Evolutionary conservation across 2,888 invertebrate genomes (phyloP), one percentile per base, ranked within the genome.

Genomic region (Caenorhabditis zanzibari): DNA sequence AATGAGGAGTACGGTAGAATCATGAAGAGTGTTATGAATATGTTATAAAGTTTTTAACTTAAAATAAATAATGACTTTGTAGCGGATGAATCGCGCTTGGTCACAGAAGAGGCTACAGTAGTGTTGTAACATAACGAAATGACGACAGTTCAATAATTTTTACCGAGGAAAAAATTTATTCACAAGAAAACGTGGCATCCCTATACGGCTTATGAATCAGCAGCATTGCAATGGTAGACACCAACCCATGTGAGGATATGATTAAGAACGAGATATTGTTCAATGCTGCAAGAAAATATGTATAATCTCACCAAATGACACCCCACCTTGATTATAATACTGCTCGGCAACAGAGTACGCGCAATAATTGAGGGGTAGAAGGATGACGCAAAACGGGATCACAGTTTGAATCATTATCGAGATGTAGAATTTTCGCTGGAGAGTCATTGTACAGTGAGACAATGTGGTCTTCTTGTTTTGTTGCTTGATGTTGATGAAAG

Each of bases 391-490:
- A 24, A 75, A 47, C 41, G 75, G 66, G 22, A 66, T 66, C 4
- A 44, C 44, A 5, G 38, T 59, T 47, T 75, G 75, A 14, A 75
- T 59, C 0, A 16, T 58, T 9, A 75, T 32, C 3, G 66, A 52
- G 12, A 66, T 19, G 26, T 66, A 75, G 44, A 75, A 58, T 22
- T 47, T 58, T 22, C 64, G 66, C 14, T 75, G 66, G 9, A 75
- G 58, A 14, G 28, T 12, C 26, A 75, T 9, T 5, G 75, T 75
- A 6, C 16, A 14, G 10, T 24, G 22, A 14, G 75, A 75, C 10
- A 47, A 5, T n/a, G 66, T 58, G 9, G 47, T 26, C 0, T 19
- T 22, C 12, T 66, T 26, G 35, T 56, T 47, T 49, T 64, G 66
- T 7, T 19, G 35, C 5, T n/a, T 16, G 19, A 66, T 66, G 1